phyloP scores from a whole-genome alignment of 2,113 vertebrate species.

The Ageneiosus marmoratus region DNA sequence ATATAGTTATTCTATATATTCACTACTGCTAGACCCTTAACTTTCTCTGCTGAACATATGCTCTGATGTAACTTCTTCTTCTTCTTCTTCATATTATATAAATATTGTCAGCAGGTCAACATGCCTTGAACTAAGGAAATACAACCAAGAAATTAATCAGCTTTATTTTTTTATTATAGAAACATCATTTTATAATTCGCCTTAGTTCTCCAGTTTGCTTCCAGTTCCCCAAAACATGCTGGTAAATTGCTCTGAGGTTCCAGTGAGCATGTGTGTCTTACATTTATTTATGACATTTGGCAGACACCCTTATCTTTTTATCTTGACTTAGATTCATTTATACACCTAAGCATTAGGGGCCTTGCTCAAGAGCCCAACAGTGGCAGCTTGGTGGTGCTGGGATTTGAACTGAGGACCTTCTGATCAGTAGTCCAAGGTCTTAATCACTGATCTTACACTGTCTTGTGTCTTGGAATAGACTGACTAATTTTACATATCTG shows the following conservation, averaged over 20 bases:
- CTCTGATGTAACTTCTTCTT: not conserved
- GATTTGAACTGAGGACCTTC: no score
- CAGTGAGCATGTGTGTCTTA: not conserved
- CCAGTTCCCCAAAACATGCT: not conserved
- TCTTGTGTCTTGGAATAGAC: not conserved
- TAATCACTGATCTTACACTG: no score
- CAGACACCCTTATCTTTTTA: no score
- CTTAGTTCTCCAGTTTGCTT: not conserved
- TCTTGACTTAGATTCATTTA: no score
- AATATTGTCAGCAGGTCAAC: not conserved
- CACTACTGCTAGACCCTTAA: not conserved
- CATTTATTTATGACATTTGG: no score
- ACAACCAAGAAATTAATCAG: not conserved
- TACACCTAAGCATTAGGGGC: no score
- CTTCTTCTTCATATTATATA: not conserved
- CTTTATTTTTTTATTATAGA: not conserved
- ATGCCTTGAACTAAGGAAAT: not conserved
- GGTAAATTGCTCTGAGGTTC: not conserved
- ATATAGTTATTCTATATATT: not conserved
- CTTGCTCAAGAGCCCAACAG: no score
- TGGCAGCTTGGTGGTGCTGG: no score
- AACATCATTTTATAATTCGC: not conserved
- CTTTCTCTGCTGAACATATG: not conserved
- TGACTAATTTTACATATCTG: not conserved
- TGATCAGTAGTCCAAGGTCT: no score